Evolutionary conservation across 1,140 invertebrate genomes (phyloP).

Genomic region (Paralvinella palmiformis): DNA sequence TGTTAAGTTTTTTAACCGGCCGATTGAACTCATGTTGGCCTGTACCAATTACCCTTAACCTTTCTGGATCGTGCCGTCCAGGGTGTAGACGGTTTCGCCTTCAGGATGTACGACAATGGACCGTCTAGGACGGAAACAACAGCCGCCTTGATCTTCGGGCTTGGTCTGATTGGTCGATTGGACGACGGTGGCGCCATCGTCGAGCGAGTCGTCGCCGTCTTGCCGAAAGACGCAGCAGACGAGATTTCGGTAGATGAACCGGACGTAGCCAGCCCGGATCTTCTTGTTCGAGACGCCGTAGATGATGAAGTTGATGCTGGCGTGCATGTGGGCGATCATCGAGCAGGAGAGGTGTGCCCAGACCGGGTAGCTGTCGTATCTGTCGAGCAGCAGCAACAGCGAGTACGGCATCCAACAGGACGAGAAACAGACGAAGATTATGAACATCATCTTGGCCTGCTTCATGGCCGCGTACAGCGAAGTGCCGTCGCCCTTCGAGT

Average conservation of each 20-base stretch:
- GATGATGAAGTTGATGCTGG: conserved; percentile 37
- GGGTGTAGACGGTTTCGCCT: too few relatives aligned
- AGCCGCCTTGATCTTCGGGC: too few relatives aligned
- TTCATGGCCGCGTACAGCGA: conserved; percentile 26
- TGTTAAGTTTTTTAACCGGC: too few relatives aligned
- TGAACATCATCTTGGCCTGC: conserved; percentile 34
- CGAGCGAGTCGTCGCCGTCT: not conserved
- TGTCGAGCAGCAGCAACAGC: conserved; percentile 33
- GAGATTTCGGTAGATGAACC: not conserved
- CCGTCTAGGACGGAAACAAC: too few relatives aligned
- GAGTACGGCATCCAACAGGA: conserved; percentile 45
- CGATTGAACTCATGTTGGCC: too few relatives aligned
- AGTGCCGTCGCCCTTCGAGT: conserved; percentile 14
- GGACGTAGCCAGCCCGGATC: not conserved
- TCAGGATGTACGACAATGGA: too few relatives aligned
- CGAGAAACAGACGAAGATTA: conserved; percentile 38
- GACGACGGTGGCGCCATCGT: too few relatives aligned
- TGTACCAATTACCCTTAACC: too few relatives aligned
- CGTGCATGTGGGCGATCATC: conserved; percentile 41
- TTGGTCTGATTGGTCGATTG: too few relatives aligned
- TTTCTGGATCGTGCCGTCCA: too few relatives aligned
- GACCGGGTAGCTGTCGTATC: conserved; percentile 27
- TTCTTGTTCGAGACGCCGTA: conserved; percentile 26
- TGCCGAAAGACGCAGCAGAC: not conserved
- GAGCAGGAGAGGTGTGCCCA: conserved; percentile 38